Conservation (phyloP, 2,797 vertebrate species). For the Kryptolebias ocellatus region DNA sequence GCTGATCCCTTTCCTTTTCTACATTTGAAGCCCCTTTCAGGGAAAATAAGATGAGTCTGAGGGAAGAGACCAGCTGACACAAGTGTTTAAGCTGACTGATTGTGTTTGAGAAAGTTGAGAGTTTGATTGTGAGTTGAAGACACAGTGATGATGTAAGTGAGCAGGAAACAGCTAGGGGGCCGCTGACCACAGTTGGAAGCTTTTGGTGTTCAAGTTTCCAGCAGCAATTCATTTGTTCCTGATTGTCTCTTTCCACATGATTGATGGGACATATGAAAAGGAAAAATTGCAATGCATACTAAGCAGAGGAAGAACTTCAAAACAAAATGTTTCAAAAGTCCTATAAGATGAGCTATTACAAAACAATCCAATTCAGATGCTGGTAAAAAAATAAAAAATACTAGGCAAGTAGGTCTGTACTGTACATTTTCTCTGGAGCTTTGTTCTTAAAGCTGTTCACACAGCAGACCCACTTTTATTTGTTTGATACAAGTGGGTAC, state of each 20-base stretch:
- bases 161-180: constrained; percentile 23
- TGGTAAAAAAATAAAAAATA: background rate
- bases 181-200: constrained; percentile 49
- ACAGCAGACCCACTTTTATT: no score
- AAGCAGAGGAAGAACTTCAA: constrained; percentile 39
- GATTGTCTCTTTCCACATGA: constrained; percentile 67
- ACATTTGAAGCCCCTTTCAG: constrained; percentile 35
- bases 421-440: background rate
- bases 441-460: no score
- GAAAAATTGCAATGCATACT: constrained; percentile 66
- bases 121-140: constrained; percentile 42
- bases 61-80: constrained; percentile 62
- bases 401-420: background rate
- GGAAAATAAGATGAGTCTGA: constrained; percentile 58
- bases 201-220: constrained; percentile 39
- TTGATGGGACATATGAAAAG: constrained; percentile 64
- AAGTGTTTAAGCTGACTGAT: constrained; percentile 77
- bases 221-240: constrained; percentile 54
- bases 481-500: no score
- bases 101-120: constrained; percentile 50
- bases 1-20: constrained; percentile 22
- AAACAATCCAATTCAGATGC: constrained; percentile 28
- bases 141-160: constrained; percentile 45
- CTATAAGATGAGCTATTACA: constrained; percentile 12
- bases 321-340: constrained; percentile 31